A percentile compares a stretch with the other conserved stretches of the same genome.
These are phyloP conservation scores for Penaeus japonicus DNA, from an alignment of 1,140 invertebrate species.

Conservation along the genomic window DNA sequence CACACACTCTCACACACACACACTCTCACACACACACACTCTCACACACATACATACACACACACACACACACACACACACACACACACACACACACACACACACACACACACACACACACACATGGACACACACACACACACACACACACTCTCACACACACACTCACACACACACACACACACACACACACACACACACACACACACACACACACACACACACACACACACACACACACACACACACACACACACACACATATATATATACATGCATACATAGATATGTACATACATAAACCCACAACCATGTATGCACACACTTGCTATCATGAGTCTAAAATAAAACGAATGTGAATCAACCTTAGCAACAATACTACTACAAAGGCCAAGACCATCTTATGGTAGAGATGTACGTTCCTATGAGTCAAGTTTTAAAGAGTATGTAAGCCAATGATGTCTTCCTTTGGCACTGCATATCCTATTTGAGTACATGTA, in stretches of 20 bases:
- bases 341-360: too few species aligned
- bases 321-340: too few species aligned
- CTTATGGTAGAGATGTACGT: too few species aligned
- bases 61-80: not conserved
- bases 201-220: not conserved
- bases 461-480: too few species aligned
- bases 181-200: not conserved
- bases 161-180: not conserved
- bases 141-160: not conserved
- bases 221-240: not conserved
- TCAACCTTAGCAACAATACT: too few species aligned
- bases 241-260: not conserved
- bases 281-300: not conserved
- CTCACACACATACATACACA: not conserved
- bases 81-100: not conserved
- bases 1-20: not conserved
- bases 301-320: too few species aligned
- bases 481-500: too few species aligned
- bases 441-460: too few species aligned
- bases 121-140: not conserved
- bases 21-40: not conserved
- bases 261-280: not conserved
- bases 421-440: too few species aligned
- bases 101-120: not conserved
- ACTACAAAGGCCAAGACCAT: too few species aligned